Conservation (phyloP, 1,140 invertebrate species). For the Babylonia areolata region DNA sequence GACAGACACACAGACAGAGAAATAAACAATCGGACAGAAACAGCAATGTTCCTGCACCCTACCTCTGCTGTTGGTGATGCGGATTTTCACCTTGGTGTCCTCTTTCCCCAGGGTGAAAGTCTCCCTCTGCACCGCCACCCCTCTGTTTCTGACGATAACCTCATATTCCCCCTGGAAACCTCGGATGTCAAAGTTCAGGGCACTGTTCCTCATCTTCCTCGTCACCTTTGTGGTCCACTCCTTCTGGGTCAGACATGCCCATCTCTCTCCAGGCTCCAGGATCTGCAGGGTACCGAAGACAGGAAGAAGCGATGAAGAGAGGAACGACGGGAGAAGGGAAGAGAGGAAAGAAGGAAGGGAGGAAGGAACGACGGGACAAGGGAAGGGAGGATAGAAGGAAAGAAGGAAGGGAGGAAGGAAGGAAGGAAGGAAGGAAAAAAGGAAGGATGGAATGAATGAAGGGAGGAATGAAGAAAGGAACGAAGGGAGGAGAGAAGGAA, state of each 20-base stretch:
- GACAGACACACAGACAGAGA: too few species aligned
- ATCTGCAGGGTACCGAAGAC: conserved; percentile 33
- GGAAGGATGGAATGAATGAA: too few species aligned
- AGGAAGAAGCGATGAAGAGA: too few species aligned
- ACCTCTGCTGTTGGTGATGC: conserved; percentile 14
- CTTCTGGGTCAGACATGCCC: conserved; percentile 45
- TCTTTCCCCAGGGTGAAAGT: conserved; percentile 40
- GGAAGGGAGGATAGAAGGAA: too few species aligned
- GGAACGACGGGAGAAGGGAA: too few species aligned
- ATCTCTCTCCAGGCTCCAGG: conserved; percentile 51
- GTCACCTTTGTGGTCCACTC: conserved; percentile 54
- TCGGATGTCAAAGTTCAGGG: conserved; percentile 26
- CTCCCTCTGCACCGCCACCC: conserved; percentile 42
- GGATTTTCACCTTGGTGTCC: conserved; percentile 16
- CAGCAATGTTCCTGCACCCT: background rate
- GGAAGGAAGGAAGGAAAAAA: too few species aligned
- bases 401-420: conserved; percentile 40
- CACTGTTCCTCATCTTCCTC: conserved; percentile 26
- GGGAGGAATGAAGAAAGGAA: too few species aligned
- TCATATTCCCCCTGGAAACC: conserved; percentile 59
- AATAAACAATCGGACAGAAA: too few species aligned
- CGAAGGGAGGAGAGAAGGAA: too few species aligned
- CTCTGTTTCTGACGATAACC: conserved; percentile 47
- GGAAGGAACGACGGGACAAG: too few species aligned
- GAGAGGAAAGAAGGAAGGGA: too few species aligned